Base-by-base conservation (phyloP, 1,140 invertebrate genomes). In the Psix sp. region DNA sequence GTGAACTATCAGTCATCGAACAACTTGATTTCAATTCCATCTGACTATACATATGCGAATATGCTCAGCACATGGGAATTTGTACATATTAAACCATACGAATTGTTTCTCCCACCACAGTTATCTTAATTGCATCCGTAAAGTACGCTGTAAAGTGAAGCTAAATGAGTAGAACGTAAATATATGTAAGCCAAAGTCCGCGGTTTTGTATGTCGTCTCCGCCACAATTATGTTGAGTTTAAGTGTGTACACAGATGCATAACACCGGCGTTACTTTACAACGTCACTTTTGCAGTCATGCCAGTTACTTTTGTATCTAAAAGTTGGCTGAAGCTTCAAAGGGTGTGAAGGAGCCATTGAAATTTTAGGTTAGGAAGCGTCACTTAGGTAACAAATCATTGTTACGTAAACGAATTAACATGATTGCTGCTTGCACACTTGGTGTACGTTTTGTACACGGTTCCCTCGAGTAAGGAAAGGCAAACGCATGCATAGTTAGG, bases 41-140 rank as follows among this genome's bases (percentile, higher is more conserved):
- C 11, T 35, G 5, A 11, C n/a, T 13, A 13, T 10, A 10, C 10
- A 77, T 52, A 70, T 51, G 78, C 65, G 54, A 74, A 74, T 76
- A 70, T 60, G 26, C 57, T 77, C 76, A 10, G 7, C 26, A 29
- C n/a, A 29, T 29, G 26, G 7, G 26, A 29, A 29, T 29, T 29
- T 29, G 7, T 2, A 80, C 84, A 84, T 79, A 85, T 86, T 82
- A 84, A 63, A 51, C 81, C 85, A 83, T 85, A 81, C 84, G 82
- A 82, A 85, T 83, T 82, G 81, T 80, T 84, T 82, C 83, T 78
- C 80, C 84, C 82, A 84, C 84, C 83, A 84, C 83, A 80, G 83
- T 83, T 85, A 86, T 85, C 84, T 86, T 86, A 85, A 86, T 86
- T 85, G 84, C 84, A 85, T 86, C 83, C 85, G 83, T 84, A 86